These are phyloP conservation scores for Synergus itoensis DNA, from an alignment of 2,888 invertebrate genomes.

Conservation along the genomic window DNA sequence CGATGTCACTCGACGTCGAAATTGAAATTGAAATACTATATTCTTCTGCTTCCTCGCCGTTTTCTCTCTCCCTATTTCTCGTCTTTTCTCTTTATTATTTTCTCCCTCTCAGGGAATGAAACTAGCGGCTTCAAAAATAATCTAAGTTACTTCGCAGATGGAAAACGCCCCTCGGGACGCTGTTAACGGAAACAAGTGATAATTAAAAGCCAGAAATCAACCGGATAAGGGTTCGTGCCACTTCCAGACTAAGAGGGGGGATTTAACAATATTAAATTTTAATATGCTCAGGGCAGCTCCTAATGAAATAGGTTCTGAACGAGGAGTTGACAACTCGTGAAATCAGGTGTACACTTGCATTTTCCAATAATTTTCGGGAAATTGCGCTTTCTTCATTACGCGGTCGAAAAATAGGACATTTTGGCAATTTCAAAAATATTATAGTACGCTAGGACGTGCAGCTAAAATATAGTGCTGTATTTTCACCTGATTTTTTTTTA, in stretches of 20 bases:
- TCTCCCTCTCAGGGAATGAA: conserved; percentile 42
- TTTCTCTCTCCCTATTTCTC: conserved; percentile 23
- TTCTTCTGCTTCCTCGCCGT: conserved; percentile 40
- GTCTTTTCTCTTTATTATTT: conserved; percentile 8
- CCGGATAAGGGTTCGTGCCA: conserved; percentile 24
- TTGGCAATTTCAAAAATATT: too few relatives aligned
- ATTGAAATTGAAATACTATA: conserved; percentile 39
- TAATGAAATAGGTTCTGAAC: not conserved
- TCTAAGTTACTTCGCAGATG: conserved; percentile 33
- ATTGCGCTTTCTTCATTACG: too few relatives aligned
- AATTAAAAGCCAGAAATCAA: conserved; percentile 39
- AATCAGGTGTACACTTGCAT: too few relatives aligned
- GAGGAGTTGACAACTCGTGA: too few relatives aligned
- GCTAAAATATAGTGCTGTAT: too few relatives aligned
- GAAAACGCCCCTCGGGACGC: conserved; percentile 15
- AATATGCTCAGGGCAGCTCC: not conserved
- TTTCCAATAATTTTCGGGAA: too few relatives aligned
- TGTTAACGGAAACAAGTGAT: conserved; percentile 39
- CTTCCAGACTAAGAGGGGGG: conserved; percentile 13
- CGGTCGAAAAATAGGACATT: too few relatives aligned
- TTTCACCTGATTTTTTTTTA: too few relatives aligned
- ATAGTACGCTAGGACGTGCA: too few relatives aligned
- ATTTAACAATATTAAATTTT: conserved; percentile 23
- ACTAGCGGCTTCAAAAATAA: conserved; percentile 34
- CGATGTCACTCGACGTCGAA: conserved; percentile 34